Percentiles rank a stretch among this genome's conserved stretches.
Evolutionary conservation across 2,113 vertebrate species (phyloP).

Genomic region (Origma solitaria): DNA sequence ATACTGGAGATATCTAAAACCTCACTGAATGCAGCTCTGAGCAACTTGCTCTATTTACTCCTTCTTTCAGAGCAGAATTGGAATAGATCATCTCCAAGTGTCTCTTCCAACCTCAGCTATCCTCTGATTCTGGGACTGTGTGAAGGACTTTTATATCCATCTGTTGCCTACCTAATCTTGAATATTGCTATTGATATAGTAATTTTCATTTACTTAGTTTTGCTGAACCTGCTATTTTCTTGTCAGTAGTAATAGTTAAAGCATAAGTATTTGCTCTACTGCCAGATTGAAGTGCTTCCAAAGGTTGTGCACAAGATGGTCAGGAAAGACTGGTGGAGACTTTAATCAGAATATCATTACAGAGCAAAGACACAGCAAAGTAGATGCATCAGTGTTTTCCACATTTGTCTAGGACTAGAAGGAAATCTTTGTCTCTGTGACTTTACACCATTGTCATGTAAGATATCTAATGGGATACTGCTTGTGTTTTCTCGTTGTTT

Average conservation of each 20-base stretch:
- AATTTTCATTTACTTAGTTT: background rate
- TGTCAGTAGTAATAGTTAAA: background rate
- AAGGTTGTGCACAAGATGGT: background rate
- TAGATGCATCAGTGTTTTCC: background rate
- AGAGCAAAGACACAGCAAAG: background rate
- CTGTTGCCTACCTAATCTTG: background rate
- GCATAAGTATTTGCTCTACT: background rate
- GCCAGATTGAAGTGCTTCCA: background rate
- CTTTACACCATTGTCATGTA: background rate
- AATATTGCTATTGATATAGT: background rate
- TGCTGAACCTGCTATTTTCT: background rate
- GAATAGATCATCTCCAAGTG: background rate
- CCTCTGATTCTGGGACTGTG: background rate
- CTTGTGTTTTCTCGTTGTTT: background rate
- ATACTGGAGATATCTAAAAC: background rate
- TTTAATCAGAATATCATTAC: background rate
- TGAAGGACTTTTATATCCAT: background rate
- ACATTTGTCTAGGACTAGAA: background rate
- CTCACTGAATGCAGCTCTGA: background rate
- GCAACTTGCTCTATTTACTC: background rate
- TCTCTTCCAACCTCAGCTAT: background rate
- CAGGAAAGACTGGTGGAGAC: background rate
- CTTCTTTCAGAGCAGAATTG: background rate
- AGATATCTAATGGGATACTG: background rate
- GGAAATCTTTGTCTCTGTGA: background rate